Evolutionary conservation across 1,140 invertebrate species (phyloP).

Genomic region (Meloidogyne hapla): DNA sequence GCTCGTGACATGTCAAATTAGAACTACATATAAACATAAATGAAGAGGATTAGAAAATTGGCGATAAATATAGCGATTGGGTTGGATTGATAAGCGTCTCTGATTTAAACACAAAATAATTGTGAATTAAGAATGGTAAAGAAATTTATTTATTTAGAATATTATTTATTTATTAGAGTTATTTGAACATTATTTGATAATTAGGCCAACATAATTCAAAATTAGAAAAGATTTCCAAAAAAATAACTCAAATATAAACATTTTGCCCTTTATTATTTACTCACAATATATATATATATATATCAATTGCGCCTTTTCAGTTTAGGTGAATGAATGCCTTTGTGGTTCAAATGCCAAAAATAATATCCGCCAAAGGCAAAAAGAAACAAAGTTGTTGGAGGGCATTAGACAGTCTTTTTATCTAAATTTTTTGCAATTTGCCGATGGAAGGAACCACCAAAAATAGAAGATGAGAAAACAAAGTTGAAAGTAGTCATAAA

Average conservation of each 20-base stretch:
- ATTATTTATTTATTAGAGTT: too few species aligned
- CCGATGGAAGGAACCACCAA: background rate
- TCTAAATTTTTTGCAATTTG: background rate
- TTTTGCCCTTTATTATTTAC: background rate
- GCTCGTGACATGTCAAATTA: background rate
- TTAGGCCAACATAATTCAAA: too few species aligned
- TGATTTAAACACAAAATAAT: background rate
- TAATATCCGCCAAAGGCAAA: slow-evolving; percentile 2
- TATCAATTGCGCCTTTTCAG: background rate
- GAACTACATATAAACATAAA: background rate
- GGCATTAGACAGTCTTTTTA: background rate
- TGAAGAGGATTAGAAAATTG: background rate
- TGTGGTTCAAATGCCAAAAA: background rate
- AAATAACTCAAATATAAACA: background rate
- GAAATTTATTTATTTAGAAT: too few species aligned
- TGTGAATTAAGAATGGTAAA: too few species aligned
- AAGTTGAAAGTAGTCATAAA: background rate
- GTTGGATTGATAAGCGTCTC: background rate
- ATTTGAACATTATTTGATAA: too few species aligned
- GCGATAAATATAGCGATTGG: background rate
- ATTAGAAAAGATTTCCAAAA: background rate
- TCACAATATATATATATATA: background rate
- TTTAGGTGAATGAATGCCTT: slow-evolving; percentile 5
- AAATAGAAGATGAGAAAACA: background rate
- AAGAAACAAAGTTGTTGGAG: background rate